Evolutionary conservation across 1,140 invertebrate genomes (phyloP), one percentile per base, ranked within the genome.

Genomic region (Drosophila paulistorum): DNA sequence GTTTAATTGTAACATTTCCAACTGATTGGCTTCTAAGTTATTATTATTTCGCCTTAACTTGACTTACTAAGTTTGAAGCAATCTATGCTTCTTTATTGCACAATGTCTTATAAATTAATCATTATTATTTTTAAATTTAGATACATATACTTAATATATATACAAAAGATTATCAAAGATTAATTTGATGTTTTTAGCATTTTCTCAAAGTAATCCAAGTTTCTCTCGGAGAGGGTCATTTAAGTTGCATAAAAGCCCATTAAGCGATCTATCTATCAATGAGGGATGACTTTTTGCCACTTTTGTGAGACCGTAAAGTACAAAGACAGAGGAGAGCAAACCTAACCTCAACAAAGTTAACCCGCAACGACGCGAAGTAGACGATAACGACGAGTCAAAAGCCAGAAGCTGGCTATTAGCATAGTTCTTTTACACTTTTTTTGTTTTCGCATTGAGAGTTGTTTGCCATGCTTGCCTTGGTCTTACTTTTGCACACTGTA

Each of bases 361-460:
- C 7, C 55, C 55, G 33, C 55, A 37, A 58, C 23, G 45, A 7
- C 17, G 37, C 45, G 20, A 51, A 51, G 45, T 51, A 11, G 45
- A 51, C 45, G 45, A 51, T 51, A 51, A 51, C 55, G 33, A 35
- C 55, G 6, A 57, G 23, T 35, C 30, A 33, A 60, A 60, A 41
- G 33, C 58, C 58, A 65, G 57, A 23, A 51, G 42, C 48, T 35
- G 48, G 82, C 82, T 74, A 85, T 87, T 86, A 87, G 75, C 82
- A 87, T 77, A 82, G 75, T 86, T 82, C 75, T 82, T 71, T 82
- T 82, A 66, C 75, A 73, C 64, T 82, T 75, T 82, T 48, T 48
- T 51, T 23, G 7, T 20, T 51, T 51, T 51, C 9, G n/a, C 45
- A 51, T 51, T 51, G 45, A 23, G 20, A 51, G 45, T 51, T 51